Conservation (phyloP, 2,888 invertebrate species). For the Eristalis tenax region DNA sequence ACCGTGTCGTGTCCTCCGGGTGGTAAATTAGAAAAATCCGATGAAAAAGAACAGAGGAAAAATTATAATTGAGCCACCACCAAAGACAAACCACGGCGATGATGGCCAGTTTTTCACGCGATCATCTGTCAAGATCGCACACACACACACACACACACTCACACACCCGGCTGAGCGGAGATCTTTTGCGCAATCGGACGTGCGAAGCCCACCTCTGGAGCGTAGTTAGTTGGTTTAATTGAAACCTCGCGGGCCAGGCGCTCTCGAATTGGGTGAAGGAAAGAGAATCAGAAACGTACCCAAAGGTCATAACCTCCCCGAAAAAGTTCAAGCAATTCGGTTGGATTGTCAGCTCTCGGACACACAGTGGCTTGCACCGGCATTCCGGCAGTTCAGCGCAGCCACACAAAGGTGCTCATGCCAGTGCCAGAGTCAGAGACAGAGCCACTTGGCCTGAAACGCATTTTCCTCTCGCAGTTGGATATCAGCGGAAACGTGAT, state of each 20-base stretch:
- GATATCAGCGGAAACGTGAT: constrained; percentile 69
- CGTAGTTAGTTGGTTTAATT: constrained; percentile 42
- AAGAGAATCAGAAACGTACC: constrained; percentile 17
- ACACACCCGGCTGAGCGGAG: not conserved
- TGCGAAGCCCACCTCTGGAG: constrained; percentile 44
- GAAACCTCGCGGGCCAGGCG: constrained; percentile 44
- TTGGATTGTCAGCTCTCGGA: constrained; percentile 11
- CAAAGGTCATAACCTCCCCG: constrained; percentile 51
- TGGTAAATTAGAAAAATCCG: constrained; percentile 46
- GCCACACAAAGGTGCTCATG: constrained; percentile 43
- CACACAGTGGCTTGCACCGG: constrained; percentile 14
- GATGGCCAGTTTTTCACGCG: constrained; percentile 45
- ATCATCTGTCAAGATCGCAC: constrained; percentile 56
- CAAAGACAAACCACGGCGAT: not conserved
- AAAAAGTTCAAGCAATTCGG: constrained; percentile 59
- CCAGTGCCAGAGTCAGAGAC: not conserved
- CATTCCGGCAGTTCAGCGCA: constrained; percentile 34
- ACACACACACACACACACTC: not conserved
- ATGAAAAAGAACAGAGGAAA: not conserved
- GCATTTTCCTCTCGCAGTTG: constrained; percentile 53
- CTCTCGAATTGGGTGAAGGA: constrained; percentile 58
- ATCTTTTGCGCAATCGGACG: constrained; percentile 51
- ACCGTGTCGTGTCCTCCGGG: constrained; percentile 50
- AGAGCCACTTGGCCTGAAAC: constrained; percentile 40
- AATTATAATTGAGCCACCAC: constrained; percentile 54